Evolutionary conservation across 1,140 invertebrate genomes (phyloP).

Genomic region (Drosophila ficusphila): DNA sequence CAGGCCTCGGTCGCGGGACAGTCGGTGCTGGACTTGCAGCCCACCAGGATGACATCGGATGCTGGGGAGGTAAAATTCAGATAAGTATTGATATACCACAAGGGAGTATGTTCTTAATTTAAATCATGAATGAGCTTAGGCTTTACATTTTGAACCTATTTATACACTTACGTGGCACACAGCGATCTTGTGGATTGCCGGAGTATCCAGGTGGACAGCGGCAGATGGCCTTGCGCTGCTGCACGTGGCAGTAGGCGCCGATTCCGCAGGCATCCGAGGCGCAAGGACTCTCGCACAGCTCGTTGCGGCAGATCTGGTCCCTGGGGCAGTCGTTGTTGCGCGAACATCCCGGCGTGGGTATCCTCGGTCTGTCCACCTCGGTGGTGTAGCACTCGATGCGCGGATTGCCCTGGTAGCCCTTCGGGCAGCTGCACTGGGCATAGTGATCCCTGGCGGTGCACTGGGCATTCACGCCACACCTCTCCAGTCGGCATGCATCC

Average conservation of each 20-base stretch:
- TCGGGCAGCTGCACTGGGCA: constrained; percentile 91
- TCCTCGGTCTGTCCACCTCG: constrained; percentile 79
- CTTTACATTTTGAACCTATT: no score
- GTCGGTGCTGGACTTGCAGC: constrained; percentile 91
- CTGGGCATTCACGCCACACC: constrained; percentile 93
- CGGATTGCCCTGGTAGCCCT: constrained; percentile 92
- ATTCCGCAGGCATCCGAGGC: constrained; percentile 88
- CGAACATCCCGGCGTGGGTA: constrained; percentile 88
- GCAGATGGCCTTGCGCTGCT: constrained; percentile 90
- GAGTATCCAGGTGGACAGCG: constrained; percentile 91
- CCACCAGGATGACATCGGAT: constrained; percentile 86
- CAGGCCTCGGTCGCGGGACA: constrained; percentile 92
- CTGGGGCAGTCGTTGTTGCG: constrained; percentile 90
- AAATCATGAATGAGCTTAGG: no score
- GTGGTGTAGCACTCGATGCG: constrained; percentile 90
- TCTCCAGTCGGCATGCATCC: constrained; percentile 90
- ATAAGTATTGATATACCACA: not conserved
- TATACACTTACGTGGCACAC: constrained; percentile 89
- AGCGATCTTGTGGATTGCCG: constrained; percentile 90
- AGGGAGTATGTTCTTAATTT: no score
- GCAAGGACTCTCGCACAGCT: constrained; percentile 92
- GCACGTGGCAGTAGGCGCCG: constrained; percentile 91
- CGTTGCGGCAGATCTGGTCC: constrained; percentile 90
- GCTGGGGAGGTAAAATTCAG: constrained; percentile 78
- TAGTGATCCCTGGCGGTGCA: constrained; percentile 91